These are phyloP conservation scores for Sebastes schlegelii DNA, from an alignment of 2,113 vertebrate species.

Conservation along the genomic window DNA sequence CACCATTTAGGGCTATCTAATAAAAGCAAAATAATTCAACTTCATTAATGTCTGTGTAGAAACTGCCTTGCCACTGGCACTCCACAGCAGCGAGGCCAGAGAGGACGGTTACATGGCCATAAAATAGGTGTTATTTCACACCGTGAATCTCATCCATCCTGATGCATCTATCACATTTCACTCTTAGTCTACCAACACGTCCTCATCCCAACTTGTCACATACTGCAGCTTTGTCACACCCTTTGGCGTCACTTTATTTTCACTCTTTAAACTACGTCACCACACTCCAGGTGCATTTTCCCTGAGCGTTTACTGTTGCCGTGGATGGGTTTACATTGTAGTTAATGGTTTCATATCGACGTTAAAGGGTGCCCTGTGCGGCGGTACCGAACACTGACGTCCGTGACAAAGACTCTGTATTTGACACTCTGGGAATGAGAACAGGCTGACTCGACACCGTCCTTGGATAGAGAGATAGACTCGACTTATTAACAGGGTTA, in stretches of 20 bases:
- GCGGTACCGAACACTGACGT: too few relatives aligned
- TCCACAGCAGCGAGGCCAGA: not conserved
- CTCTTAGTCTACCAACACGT: not conserved
- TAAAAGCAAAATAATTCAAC: not conserved
- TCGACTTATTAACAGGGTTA: slow-evolving; percentile 9
- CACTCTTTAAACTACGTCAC: too few relatives aligned
- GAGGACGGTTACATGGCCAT: not conserved
- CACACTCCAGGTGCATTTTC: too few relatives aligned
- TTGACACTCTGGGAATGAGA: too few relatives aligned
- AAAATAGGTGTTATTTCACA: slow-evolving; percentile 7
- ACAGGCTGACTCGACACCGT: not conserved
- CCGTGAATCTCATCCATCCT: not conserved
- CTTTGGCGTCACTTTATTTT: too few relatives aligned
- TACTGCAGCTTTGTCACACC: too few relatives aligned
- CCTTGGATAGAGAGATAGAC: not conserved
- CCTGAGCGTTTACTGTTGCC: too few relatives aligned
- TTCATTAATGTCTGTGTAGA: not conserved
- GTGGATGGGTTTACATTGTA: too few relatives aligned
- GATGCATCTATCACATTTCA: not conserved
- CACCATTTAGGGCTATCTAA: not conserved
- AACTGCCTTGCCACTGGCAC: not conserved
- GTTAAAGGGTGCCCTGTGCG: too few relatives aligned
- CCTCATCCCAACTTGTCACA: too few relatives aligned
- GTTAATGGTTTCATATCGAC: too few relatives aligned
- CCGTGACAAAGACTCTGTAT: too few relatives aligned